These are phyloP conservation scores for Parapristionchus giblindavisi DNA, from an alignment of 2,888 invertebrate genomes.

Conservation along the genomic window DNA sequence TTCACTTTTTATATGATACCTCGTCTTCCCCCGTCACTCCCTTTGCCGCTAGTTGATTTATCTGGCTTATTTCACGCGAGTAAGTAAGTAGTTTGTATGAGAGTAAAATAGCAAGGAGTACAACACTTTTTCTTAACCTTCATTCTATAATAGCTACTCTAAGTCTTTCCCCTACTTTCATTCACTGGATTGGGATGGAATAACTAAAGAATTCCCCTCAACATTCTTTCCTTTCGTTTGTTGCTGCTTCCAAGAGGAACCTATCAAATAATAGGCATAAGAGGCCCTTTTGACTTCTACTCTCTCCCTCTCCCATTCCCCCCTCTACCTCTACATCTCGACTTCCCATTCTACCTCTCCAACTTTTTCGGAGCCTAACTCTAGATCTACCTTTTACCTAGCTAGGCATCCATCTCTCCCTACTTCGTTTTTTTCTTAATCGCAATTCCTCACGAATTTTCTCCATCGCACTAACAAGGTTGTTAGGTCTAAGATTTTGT, in stretches of 20 bases:
- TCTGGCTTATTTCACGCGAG: no score
- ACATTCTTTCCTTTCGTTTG: slow-evolving; percentile 1
- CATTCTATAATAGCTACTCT: background rate
- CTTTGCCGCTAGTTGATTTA: background rate
- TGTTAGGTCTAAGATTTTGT: no score
- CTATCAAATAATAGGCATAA: slow-evolving; percentile 37
- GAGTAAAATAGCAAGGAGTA: background rate
- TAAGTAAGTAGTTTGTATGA: no score
- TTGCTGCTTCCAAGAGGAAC: slow-evolving; percentile 8
- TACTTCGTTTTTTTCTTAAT: background rate
- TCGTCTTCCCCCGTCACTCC: background rate
- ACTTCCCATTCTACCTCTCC: background rate
- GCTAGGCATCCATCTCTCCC: background rate
- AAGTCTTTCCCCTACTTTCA: background rate
- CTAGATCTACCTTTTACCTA: slow-evolving; percentile 7
- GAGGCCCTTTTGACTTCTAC: background rate
- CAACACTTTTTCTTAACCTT: background rate
- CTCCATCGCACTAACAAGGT: no score
- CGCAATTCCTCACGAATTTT: no score
- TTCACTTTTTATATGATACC: no score
- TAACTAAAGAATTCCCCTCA: background rate
- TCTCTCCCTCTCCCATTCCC: background rate
- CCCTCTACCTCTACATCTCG: background rate
- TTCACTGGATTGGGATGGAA: background rate
- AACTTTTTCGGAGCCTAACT: background rate